Evolutionary conservation across 2,113 vertebrate genomes (phyloP).

Genomic region (Cryptoleucopteryx plumbea): DNA sequence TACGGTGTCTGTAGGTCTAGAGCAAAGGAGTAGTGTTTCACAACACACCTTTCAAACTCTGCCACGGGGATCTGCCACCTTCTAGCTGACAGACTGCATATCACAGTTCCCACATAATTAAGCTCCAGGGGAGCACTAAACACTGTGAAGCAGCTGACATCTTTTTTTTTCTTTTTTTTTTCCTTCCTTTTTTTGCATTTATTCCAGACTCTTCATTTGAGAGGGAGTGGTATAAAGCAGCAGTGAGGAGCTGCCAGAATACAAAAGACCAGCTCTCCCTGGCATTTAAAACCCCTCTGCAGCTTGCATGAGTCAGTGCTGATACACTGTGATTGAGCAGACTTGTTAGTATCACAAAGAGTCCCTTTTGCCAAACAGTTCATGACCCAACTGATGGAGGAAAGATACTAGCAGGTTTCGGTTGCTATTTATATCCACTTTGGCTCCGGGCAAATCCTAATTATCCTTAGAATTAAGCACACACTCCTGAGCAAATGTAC

Average conservation of each 20-base stretch:
- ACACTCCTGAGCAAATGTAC: background rate
- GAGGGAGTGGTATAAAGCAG: background rate
- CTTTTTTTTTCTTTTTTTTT: background rate
- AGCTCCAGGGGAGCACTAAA: conserved; percentile 30
- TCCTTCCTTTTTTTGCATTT: background rate
- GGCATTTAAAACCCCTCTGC: conserved; percentile 15
- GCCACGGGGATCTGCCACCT: conserved; percentile 10
- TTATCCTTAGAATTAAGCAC: conserved; percentile 17
- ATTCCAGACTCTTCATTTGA: background rate
- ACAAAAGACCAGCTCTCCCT: conserved; percentile 32
- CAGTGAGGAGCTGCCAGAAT: conserved; percentile 23
- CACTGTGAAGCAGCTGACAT: background rate
- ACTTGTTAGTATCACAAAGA: conserved; percentile 4
- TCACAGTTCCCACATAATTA: conserved; percentile 39
- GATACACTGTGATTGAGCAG: background rate
- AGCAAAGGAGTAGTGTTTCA: background rate
- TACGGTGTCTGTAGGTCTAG: background rate
- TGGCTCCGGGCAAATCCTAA: background rate
- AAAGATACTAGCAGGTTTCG: conserved; percentile 1
- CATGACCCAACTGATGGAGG: background rate
- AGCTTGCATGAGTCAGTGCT: conserved; percentile 12
- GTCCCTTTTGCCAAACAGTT: background rate
- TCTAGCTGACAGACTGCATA: background rate
- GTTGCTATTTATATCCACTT: conserved; percentile 19
- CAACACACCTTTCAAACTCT: background rate